Base-by-base conservation (phyloP, 2,888 invertebrate species). In the Archips crataeganus region DNA sequence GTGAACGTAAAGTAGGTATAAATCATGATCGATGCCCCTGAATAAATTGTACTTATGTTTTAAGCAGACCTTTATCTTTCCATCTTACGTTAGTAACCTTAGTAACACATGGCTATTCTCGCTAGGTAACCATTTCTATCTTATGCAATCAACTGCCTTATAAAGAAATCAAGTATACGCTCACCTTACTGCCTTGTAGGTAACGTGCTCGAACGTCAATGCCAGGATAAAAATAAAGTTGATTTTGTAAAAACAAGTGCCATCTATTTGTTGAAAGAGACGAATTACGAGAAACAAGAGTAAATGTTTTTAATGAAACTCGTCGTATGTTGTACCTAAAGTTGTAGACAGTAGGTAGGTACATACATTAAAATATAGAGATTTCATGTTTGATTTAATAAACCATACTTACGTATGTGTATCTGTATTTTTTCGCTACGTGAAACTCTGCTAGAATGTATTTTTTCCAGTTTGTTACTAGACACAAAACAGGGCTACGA, bases 131-230 rank as follows among this genome's bases (percentile, higher is more conserved):
- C 63, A 49, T 69, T 47, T 64, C 68, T 73, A 60, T 45, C 77
- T 78, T 75, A 70, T 75, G 77, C 75, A 76, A 78, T 76, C 76
- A 74, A 81, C 69, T 84, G 79, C 89, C 91, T 78, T 90, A 83
- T 87, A 89, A 82, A 87, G 91, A 84, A 85, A 88, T 87, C 88
- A 79, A 82, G 90, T 90, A 88, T 87, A 86, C 87, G 83, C 88
- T 92, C 88, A 90, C 91, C 89, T 88, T 85, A 85, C 77, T 79
- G 78, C 89, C 87, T 84, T 87, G 84, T 87, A 83, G 87, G 89
- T 78, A 83, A 82, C 78, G 78, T 81, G 84, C 85, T 85, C 80
- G 79, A 85, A 82, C 87, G 85, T 89, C 90, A 91, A 88, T 90
- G 90, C 87, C 88, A 86, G 79, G 79, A 81, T 79, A 80, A 78